Conservation (phyloP, 35 echinoderm and acorn worm species). For the Ophioderma brevispina region DNA sequence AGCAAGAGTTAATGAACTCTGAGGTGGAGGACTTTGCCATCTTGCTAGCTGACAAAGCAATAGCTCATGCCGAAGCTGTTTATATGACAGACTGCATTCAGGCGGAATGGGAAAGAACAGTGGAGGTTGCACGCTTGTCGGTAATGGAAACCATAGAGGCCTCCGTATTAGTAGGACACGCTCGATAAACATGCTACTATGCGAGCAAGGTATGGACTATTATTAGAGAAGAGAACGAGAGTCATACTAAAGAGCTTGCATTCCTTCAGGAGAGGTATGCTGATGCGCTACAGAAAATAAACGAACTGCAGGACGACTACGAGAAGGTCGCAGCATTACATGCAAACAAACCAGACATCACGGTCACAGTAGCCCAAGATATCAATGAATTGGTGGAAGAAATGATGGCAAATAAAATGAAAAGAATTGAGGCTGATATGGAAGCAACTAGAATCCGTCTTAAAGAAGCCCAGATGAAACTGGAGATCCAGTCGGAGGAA, state of each 20-base stretch:
- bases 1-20: slow-evolving; percentile 24
- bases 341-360: slow-evolving; percentile 35
- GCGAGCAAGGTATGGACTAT: slow-evolving; percentile 54
- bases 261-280: slow-evolving; percentile 27
- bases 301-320: slow-evolving; percentile 35
- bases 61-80: slow-evolving; percentile 38
- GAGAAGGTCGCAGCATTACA: slow-evolving; percentile 14
- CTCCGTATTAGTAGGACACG: slow-evolving; percentile 65
- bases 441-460: slow-evolving; percentile 11
- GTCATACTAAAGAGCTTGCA: slow-evolving; percentile 51
- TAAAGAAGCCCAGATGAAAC: neutral
- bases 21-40: slow-evolving; percentile 40
- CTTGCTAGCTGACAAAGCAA: slow-evolving; percentile 29
- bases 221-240: slow-evolving; percentile 35
- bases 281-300: slow-evolving; percentile 24
- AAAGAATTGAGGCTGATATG: slow-evolving; percentile 1
- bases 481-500: neutral
- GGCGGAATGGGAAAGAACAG: slow-evolving; percentile 25
- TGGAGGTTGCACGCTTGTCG: neutral
- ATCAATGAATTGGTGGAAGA: slow-evolving; percentile 29
- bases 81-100: slow-evolving; percentile 26
- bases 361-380: slow-evolving; percentile 14
- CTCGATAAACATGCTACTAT: slow-evolving; percentile 58
- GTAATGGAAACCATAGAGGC: slow-evolving; percentile 62
- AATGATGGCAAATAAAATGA: slow-evolving; percentile 12